phyloP scores from a whole-genome alignment of 2,888 invertebrate species.

The Asteroscopus sphinx region DNA sequence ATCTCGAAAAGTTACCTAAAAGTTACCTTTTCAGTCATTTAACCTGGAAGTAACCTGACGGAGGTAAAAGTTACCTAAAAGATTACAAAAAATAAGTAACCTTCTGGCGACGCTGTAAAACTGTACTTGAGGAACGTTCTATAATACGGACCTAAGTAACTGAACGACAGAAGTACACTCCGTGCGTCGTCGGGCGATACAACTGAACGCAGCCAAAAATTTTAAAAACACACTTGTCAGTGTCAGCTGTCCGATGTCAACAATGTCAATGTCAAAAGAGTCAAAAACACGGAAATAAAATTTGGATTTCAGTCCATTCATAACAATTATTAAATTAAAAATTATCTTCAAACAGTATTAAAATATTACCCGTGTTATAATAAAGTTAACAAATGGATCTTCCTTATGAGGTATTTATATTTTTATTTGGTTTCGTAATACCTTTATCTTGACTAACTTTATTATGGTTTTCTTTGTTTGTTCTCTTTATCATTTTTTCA shows the following conservation, averaged over 20 bases:
- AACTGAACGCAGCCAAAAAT: not conserved
- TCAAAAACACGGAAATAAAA: constrained; percentile 32
- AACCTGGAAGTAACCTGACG: too few species aligned
- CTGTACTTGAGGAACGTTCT: too few species aligned
- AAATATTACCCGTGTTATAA: constrained; percentile 13
- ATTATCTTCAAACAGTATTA: constrained; percentile 3
- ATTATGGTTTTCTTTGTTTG: constrained; percentile 70
- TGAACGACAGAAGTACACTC: too few species aligned
- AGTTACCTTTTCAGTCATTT: too few species aligned
- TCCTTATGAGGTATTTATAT: constrained; percentile 77
- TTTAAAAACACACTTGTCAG: not conserved
- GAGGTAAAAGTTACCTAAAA: too few species aligned
- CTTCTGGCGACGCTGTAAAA: too few species aligned
- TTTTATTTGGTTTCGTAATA: constrained; percentile 15
- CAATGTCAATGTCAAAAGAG: constrained; percentile 44
- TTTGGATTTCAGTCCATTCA: constrained; percentile 8
- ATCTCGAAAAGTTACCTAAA: too few species aligned
- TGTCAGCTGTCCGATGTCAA: not conserved
- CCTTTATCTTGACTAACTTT: constrained; percentile 32
- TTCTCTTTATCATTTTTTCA: constrained; percentile 75
- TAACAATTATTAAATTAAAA: constrained; percentile 17
- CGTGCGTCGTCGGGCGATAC: too few species aligned
- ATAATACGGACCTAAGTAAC: too few species aligned
- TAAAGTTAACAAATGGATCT: constrained; percentile 71
- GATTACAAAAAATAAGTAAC: too few species aligned